phyloP scores from a whole-genome alignment of 2,888 invertebrate genomes.

The Drosophila dives region DNA sequence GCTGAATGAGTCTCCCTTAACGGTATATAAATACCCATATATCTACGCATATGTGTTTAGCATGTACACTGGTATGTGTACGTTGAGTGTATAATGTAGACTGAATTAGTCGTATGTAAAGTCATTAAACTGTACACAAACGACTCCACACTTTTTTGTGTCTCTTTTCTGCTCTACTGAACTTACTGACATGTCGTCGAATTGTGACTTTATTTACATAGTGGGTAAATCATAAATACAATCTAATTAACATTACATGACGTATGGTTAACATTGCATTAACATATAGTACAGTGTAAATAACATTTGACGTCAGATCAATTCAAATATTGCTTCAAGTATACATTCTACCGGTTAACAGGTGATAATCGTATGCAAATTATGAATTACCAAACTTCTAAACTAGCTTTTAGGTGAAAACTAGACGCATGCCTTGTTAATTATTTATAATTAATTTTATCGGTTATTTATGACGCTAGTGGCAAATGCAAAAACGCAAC shows the following conservation, averaged over 20 bases:
- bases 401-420: slow-evolving; percentile 25
- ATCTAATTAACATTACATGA: not conserved
- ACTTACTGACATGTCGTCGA: not conserved
- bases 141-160: slow-evolving; percentile 1
- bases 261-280: not conserved
- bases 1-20: not conserved
- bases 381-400: not conserved
- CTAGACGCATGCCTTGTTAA: slow-evolving; percentile 27
- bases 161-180: not conserved
- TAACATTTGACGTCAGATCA: not conserved
- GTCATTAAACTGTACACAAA: slow-evolving; percentile 22
- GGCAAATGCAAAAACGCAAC: slow-evolving; percentile 18
- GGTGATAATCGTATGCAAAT: slow-evolving; percentile 2
- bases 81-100: not conserved
- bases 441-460: slow-evolving; percentile 43
- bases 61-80: not conserved
- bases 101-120: slow-evolving; percentile 21
- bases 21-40: not conserved
- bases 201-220: not conserved
- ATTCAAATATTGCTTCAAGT: not conserved
- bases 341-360: not conserved
- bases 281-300: not conserved
- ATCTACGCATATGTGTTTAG: not conserved
- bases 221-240: not conserved
- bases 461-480: slow-evolving; percentile 27